Percentiles rank a stretch among this genome's conserved stretches.
phyloP scores from a whole-genome alignment of 1,140 invertebrate species.

The Neuroterus valhalla region DNA sequence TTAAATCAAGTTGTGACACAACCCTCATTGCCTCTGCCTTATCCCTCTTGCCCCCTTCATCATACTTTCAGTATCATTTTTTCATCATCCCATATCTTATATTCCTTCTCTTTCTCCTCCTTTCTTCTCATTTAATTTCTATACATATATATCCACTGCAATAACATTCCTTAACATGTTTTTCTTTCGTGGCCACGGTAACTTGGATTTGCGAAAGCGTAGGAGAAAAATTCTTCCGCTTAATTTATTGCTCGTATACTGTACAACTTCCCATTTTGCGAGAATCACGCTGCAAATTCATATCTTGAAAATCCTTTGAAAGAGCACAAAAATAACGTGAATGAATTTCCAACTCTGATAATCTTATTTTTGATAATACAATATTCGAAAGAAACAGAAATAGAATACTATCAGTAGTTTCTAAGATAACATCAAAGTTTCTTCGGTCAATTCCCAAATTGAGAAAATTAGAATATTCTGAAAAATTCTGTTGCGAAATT shows the following conservation, averaged over 20 bases:
- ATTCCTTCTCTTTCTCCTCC: neutral
- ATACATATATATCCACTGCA: slow-evolving; percentile 5
- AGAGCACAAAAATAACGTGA: too few relatives aligned
- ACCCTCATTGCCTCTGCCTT: neutral
- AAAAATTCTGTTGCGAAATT: too few relatives aligned
- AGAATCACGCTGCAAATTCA: neutral
- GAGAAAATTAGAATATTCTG: too few relatives aligned
- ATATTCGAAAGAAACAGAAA: too few relatives aligned
- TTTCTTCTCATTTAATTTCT: neutral
- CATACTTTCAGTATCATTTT: slow-evolving; percentile 7
- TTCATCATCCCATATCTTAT: neutral
- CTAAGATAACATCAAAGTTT: too few relatives aligned
- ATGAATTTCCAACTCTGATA: too few relatives aligned
- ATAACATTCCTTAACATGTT: slow-evolving; percentile 54
- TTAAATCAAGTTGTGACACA: slow-evolving; percentile 22
- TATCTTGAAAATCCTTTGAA: too few relatives aligned
- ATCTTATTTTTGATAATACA: too few relatives aligned
- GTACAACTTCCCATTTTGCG: slow-evolving; percentile 41
- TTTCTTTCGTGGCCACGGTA: slow-evolving; percentile 42
- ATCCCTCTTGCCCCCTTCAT: neutral
- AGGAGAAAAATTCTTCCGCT: slow-evolving; percentile 38
- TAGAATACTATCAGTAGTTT: too few relatives aligned
- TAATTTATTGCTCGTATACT: slow-evolving; percentile 56
- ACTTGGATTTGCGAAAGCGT: slow-evolving; percentile 51
- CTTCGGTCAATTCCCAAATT: too few relatives aligned